phyloP scores from a whole-genome alignment of 1,140 invertebrate genomes.

The Cotesia glomerata region DNA sequence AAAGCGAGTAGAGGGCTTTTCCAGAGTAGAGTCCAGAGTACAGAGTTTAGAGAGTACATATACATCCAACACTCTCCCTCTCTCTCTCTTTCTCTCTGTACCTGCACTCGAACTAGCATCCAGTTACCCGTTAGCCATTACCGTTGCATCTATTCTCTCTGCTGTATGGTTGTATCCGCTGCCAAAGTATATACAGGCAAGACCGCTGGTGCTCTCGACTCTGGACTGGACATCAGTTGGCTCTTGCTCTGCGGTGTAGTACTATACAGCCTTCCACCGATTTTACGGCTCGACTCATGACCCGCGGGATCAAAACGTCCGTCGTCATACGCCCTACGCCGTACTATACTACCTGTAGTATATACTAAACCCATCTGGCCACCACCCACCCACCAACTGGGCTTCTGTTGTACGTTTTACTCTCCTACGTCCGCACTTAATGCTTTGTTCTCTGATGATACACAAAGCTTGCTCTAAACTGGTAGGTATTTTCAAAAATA shows the following conservation, averaged over 20 bases:
- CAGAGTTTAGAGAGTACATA: not conserved
- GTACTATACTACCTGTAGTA: not conserved
- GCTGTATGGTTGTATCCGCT: too few species aligned
- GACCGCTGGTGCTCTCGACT: not conserved
- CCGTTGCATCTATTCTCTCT: not conserved
- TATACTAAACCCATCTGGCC: not conserved
- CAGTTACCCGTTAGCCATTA: not conserved
- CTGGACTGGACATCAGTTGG: not conserved
- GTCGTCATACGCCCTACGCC: not conserved
- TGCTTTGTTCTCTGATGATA: too few species aligned
- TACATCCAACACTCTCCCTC: too few species aligned
- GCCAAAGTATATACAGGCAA: too few species aligned
- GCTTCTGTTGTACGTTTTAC: not conserved
- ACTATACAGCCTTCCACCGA: slow-evolving; percentile 12
- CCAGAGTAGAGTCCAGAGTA: not conserved
- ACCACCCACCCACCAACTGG: not conserved
- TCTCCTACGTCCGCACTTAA: too few species aligned
- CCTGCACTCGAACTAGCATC: too few species aligned
- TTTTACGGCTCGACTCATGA: slow-evolving; percentile 24
- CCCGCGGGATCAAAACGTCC: slow-evolving; percentile 19
- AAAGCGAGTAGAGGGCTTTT: slow-evolving; percentile 10
- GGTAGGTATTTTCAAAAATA: too few species aligned
- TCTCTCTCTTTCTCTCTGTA: too few species aligned
- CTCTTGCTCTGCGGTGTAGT: not conserved
- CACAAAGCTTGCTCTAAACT: too few species aligned